A percentile compares a stretch with the other conserved stretches of the same genome.
These are phyloP conservation scores for Cremastinae sp. DNA, from an alignment of 2,888 invertebrate species.

Conservation along the genomic window DNA sequence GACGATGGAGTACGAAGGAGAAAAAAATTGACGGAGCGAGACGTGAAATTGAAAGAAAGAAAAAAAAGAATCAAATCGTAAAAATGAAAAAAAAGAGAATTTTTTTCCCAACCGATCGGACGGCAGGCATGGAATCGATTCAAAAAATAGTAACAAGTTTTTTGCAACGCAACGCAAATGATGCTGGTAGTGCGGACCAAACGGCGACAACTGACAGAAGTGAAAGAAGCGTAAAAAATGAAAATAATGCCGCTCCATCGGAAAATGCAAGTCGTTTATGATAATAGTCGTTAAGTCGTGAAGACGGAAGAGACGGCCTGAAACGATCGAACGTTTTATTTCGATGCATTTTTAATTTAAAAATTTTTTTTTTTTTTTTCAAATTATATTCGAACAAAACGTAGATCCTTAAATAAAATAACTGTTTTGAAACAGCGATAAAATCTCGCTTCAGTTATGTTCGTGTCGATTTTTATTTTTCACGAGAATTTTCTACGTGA, in stretches of 20 bases:
- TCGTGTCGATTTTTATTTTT: neutral
- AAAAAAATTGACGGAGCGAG: conserved; percentile 33
- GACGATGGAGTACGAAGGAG: conserved; percentile 44
- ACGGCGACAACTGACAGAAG: conserved; percentile 75
- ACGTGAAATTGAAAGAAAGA: conserved; percentile 31
- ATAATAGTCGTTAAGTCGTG: conserved; percentile 64
- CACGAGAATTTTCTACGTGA: neutral
- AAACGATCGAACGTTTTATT: conserved; percentile 41
- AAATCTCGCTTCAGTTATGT: too few species aligned
- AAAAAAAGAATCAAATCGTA: conserved; percentile 53
- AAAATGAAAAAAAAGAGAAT: conserved; percentile 44
- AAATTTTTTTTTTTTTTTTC: neutral
- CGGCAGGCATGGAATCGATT: conserved; percentile 77
- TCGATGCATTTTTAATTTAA: neutral
- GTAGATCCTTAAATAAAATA: neutral
- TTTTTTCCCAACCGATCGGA: conserved; percentile 73
- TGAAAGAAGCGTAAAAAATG: conserved; percentile 59
- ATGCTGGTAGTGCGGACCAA: conserved; percentile 80
- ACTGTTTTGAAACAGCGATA: too few species aligned
- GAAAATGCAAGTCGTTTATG: conserved; percentile 66
- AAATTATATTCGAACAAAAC: neutral
- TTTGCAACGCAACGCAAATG: conserved; percentile 72
- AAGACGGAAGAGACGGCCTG: conserved; percentile 55
- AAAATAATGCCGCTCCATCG: conserved; percentile 67
- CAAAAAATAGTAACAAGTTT: conserved; percentile 72